These are phyloP conservation scores for Bufo gargarizans DNA, from an alignment of 2,113 vertebrate species.

Conservation along the genomic window DNA sequence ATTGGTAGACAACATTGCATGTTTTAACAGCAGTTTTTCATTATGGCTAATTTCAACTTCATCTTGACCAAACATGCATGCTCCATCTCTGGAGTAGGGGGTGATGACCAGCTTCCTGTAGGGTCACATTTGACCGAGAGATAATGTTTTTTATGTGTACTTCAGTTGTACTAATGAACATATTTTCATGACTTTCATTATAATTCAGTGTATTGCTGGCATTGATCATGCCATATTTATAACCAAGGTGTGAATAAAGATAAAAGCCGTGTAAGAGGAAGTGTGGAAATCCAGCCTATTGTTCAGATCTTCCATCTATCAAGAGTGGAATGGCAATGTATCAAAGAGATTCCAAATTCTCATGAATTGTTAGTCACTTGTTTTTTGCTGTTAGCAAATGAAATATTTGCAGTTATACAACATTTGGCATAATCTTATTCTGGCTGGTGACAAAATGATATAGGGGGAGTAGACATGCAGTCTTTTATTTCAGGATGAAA, in stretches of 20 bases:
- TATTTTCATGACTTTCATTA: background rate
- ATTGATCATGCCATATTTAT: background rate
- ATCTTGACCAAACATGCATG: background rate
- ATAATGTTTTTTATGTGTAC: background rate
- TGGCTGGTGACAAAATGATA: too few species aligned
- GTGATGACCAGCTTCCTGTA: background rate
- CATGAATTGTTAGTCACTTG: background rate
- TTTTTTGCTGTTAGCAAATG: background rate
- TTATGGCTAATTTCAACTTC: background rate
- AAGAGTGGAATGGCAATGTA: background rate
- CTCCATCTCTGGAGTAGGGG: background rate
- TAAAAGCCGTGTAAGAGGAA: background rate
- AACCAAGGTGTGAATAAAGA: constrained; percentile 13
- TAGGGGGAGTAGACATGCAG: too few species aligned
- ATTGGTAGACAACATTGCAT: too few species aligned
- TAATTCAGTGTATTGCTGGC: background rate
- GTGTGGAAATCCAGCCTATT: constrained; percentile 30
- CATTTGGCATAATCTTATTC: too few species aligned
- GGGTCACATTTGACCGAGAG: background rate
- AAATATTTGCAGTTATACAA: too few species aligned
- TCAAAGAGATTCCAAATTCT: background rate
- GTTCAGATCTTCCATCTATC: background rate
- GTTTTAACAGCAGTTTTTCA: too few species aligned
- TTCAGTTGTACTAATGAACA: background rate
- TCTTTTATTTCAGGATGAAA: too few species aligned